These are phyloP conservation scores for Vireo griseus DNA, from an alignment of 2,797 vertebrate genomes.

Conservation along the genomic window DNA sequence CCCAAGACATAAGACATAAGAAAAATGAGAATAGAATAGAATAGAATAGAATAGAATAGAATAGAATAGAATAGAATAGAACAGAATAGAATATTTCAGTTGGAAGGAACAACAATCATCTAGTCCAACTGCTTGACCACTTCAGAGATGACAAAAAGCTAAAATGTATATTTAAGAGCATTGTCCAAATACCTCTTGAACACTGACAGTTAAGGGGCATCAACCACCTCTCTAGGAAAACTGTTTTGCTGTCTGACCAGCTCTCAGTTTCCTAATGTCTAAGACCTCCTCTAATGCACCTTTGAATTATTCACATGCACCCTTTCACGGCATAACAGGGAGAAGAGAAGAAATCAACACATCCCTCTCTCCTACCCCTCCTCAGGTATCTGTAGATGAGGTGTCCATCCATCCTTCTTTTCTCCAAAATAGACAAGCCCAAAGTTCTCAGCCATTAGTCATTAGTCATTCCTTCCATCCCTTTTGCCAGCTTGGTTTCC, in stretches of 20 bases:
- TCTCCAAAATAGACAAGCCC: neutral
- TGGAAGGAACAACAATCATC: neutral
- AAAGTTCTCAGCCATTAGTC: fast-evolving
- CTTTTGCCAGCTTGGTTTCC: neutral
- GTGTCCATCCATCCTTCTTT: neutral
- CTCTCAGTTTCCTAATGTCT: neutral
- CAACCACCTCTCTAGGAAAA: neutral
- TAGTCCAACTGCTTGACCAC: neutral
- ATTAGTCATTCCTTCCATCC: neutral
- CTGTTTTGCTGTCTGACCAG: neutral
- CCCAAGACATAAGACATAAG: neutral
- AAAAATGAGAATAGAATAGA: neutral
- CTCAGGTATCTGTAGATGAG: neutral
- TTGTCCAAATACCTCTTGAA: neutral
- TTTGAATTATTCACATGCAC: neutral
- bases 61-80: neutral
- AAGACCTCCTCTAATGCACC: fast-evolving
- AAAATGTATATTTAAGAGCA: neutral
- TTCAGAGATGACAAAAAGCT: neutral
- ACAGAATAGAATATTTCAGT: neutral
- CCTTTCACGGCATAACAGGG: neutral
- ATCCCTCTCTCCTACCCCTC: neutral
- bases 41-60: neutral
- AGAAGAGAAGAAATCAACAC: neutral
- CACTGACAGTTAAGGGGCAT: neutral